Percentiles rank a stretch among this genome's conserved stretches.
phyloP scores from a whole-genome alignment of 2,113 vertebrate species.

The Engystomops pustulosus region DNA sequence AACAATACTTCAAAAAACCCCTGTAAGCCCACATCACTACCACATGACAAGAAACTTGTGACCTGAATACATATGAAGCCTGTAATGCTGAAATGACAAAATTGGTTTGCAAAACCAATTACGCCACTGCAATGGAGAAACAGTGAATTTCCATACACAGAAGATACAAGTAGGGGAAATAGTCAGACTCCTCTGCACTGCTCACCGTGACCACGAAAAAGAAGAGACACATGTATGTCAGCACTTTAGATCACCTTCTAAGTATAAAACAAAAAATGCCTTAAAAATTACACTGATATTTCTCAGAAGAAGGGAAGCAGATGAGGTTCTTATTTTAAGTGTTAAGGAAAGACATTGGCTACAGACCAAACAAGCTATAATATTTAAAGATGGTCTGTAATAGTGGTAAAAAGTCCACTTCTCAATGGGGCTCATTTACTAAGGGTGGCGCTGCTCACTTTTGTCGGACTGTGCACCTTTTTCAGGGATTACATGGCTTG shows the following conservation, averaged over 20 bases:
- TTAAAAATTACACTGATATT: background rate
- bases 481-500: too few relatives aligned
- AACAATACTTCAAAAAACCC: background rate
- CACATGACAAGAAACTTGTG: background rate
- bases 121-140: background rate
- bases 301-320: background rate
- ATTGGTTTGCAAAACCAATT: slow-evolving; percentile 1
- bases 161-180: background rate
- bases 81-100: slow-evolving; percentile 1
- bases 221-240: background rate
- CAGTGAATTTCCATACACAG: background rate
- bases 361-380: background rate
- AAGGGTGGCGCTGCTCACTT: too few relatives aligned
- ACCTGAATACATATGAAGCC: background rate
- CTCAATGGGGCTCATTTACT: too few relatives aligned
- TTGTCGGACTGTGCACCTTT: too few relatives aligned
- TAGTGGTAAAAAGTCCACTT: background rate
- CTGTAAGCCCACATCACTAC: background rate
- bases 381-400: background rate
- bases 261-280: too few relatives aligned
- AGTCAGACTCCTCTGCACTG: background rate
- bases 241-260: background rate
- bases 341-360: background rate
- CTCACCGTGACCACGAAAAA: background rate
- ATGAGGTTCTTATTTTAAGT: background rate